phyloP scores from a whole-genome alignment of 2,888 invertebrate species.

The Endotricha flammealis region DNA sequence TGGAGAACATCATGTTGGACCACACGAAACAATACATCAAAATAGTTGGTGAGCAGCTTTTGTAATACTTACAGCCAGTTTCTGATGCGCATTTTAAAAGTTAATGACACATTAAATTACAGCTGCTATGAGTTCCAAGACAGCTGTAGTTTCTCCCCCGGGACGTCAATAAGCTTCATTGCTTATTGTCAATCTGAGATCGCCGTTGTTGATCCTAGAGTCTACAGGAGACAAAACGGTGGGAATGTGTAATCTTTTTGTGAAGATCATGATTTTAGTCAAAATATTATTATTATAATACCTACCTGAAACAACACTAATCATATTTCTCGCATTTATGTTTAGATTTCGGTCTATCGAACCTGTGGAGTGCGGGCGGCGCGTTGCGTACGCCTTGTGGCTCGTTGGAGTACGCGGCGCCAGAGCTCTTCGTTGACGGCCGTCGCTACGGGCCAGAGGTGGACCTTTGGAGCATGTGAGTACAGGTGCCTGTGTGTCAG shows the following conservation, averaged over 20 bases:
- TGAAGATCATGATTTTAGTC: background rate
- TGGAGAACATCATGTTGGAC: slow-evolving; percentile 88
- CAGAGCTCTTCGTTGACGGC: slow-evolving; percentile 84
- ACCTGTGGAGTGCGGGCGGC: slow-evolving; percentile 78
- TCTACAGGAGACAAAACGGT: too few relatives aligned
- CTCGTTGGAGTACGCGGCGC: slow-evolving; percentile 88
- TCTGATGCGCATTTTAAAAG: too few relatives aligned
- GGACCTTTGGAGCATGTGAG: slow-evolving; percentile 87
- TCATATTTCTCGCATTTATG: background rate
- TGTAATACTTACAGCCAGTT: background rate
- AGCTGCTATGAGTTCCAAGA: too few relatives aligned
- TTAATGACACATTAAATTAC: too few relatives aligned
- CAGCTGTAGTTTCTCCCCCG: too few relatives aligned
- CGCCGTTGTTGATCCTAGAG: too few relatives aligned
- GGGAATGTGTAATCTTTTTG: background rate
- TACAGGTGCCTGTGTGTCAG: too few relatives aligned
- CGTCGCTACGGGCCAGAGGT: slow-evolving; percentile 86
- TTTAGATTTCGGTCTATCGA: slow-evolving; percentile 86
- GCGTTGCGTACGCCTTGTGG: slow-evolving; percentile 87
- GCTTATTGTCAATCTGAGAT: too few relatives aligned
- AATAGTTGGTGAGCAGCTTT: slow-evolving; percentile 78
- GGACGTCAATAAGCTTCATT: too few relatives aligned
- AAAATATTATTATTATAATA: too few relatives aligned
- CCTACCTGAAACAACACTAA: background rate
- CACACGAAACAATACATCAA: slow-evolving; percentile 82